These are phyloP conservation scores for Mamestra configurata DNA, from an alignment of 1,140 invertebrate genomes.

Conservation along the genomic window DNA sequence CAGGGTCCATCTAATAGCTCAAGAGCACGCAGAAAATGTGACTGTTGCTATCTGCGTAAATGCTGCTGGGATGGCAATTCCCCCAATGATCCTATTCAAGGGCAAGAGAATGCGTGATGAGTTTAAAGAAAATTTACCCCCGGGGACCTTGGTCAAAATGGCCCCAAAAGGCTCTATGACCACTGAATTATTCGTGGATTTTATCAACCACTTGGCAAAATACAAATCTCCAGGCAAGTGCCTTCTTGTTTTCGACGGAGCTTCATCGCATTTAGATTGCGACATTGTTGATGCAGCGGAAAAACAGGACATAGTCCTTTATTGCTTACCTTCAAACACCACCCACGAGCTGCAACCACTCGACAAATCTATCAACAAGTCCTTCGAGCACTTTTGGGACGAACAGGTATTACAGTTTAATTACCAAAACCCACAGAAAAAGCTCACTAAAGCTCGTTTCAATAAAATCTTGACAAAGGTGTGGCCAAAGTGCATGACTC, in stretches of 20 bases:
- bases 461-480: slow-evolving; percentile 62
- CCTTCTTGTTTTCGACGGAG: background rate
- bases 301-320: background rate
- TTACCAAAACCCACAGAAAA: slow-evolving; percentile 39
- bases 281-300: background rate
- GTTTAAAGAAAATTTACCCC: slow-evolving; percentile 50
- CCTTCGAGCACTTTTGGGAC: slow-evolving; percentile 66
- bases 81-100: slow-evolving; percentile 80
- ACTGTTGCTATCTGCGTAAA: slow-evolving; percentile 75
- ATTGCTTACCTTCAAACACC: background rate
- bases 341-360: background rate
- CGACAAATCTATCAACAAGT: background rate
- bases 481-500: slow-evolving; percentile 61
- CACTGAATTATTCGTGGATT: background rate
- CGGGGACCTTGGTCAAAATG: background rate
- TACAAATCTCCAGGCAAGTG: slow-evolving; percentile 1
- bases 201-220: background rate
- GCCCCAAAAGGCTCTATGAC: slow-evolving; percentile 2
- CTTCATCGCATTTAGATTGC: background rate
- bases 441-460: slow-evolving; percentile 62
- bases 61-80: slow-evolving; percentile 56
- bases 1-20: slow-evolving; percentile 71
- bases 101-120: slow-evolving; percentile 65
- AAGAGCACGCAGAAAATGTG: slow-evolving; percentile 79
- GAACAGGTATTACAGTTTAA: slow-evolving; percentile 37